phyloP scores from a whole-genome alignment of 2,888 invertebrate species.

The Scelioninae gen. 2 region DNA sequence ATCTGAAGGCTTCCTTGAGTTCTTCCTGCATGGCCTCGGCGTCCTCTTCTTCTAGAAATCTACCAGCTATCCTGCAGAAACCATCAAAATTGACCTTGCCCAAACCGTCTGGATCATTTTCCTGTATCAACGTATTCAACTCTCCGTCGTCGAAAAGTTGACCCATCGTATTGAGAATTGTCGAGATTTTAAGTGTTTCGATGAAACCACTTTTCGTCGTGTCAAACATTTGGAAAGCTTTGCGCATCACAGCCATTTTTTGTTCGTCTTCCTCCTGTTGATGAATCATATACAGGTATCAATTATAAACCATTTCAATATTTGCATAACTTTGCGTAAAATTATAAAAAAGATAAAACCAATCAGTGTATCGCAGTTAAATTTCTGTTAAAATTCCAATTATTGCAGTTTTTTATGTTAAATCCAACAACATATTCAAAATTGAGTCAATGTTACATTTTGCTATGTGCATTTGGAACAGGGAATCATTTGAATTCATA shows the following conservation, averaged over 20 bases:
- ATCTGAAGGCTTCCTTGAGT: conserved; percentile 96
- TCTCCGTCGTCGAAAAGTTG: conserved; percentile 95
- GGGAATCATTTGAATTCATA: too few relatives aligned
- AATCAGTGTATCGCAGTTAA: too few relatives aligned
- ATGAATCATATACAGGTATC: neutral
- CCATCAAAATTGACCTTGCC: conserved; percentile 97
- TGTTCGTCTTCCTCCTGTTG: conserved; percentile 82
- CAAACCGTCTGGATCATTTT: conserved; percentile 93
- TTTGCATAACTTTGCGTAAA: too few relatives aligned
- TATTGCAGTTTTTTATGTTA: too few relatives aligned
- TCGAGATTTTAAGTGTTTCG: conserved; percentile 92
- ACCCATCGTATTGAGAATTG: conserved; percentile 95
- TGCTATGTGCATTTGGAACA: too few relatives aligned
- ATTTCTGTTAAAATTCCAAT: too few relatives aligned
- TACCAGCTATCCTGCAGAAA: conserved; percentile 93
- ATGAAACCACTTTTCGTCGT: conserved; percentile 94
- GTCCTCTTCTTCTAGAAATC: conserved; percentile 97
- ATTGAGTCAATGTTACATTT: too few relatives aligned
- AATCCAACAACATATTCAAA: too few relatives aligned
- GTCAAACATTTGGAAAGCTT: conserved; percentile 98
- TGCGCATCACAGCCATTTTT: conserved; percentile 92
- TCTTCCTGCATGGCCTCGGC: conserved; percentile 97
- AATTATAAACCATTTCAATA: too few relatives aligned
- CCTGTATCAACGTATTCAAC: conserved; percentile 90
- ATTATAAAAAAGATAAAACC: too few relatives aligned